These are phyloP conservation scores for Cataglyphis rosenhaueri DNA, from an alignment of 2,888 invertebrate genomes.

Conservation along the genomic window DNA sequence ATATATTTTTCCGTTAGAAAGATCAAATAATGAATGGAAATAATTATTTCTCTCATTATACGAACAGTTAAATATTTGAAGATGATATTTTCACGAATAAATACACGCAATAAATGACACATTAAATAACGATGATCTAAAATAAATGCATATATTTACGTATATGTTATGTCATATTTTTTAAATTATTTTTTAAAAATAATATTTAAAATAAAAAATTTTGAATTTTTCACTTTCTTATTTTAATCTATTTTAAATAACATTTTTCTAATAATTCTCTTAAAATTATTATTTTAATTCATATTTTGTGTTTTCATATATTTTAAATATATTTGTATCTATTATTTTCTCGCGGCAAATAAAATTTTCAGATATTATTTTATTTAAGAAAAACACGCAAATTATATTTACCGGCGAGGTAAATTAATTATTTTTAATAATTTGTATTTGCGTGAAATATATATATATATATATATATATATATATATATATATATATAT, in stretches of 20 bases:
- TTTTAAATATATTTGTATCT: neutral
- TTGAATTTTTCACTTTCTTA: neutral
- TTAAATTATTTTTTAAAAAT: neutral
- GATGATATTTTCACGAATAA: neutral
- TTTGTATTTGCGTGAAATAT: neutral
- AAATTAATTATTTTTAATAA: neutral
- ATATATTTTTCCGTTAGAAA: neutral
- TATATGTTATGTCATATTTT: neutral
- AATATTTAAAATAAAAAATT: neutral
- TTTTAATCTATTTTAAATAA: neutral
- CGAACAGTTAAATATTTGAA: neutral
- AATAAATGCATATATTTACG: neutral
- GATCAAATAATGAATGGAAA: neutral
- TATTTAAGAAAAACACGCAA: neutral
- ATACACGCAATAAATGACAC: neutral
- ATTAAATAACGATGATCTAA: neutral
- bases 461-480: neutral
- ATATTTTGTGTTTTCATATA: neutral
- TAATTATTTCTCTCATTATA: slow-evolving; percentile 1
- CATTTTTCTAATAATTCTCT: too few species aligned
- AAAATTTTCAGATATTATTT: neutral
- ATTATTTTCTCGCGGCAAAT: neutral
- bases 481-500: neutral
- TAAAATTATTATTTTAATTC: too few species aligned
- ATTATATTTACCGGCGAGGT: neutral